A percentile compares a stretch with the other conserved stretches of the same genome.
Conservation (phyloP, 2,888 invertebrate species). For the Caenorhabditis doughertyi region DNA sequence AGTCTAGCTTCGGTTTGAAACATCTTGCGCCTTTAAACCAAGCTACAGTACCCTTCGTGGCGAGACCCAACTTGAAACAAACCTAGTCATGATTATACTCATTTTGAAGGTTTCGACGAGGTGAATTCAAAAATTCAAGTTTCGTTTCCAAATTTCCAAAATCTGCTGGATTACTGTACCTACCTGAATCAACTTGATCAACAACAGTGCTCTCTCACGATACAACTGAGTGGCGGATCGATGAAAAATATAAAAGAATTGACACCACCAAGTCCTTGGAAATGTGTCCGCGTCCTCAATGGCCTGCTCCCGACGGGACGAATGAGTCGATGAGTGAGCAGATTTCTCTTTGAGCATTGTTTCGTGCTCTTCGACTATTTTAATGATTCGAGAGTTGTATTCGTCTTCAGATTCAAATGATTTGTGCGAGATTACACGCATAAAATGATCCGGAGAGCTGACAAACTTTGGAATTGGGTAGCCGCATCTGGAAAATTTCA, state of each 20-base stretch:
- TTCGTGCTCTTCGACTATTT: constrained; percentile 41
- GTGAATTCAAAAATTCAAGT: not conserved
- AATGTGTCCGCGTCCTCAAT: not conserved
- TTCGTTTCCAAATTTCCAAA: not conserved
- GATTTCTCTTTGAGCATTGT: constrained; percentile 17
- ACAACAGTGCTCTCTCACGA: constrained; percentile 37
- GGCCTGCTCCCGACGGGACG: constrained; percentile 40
- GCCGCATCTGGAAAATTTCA: constrained; percentile 53
- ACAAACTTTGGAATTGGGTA: constrained; percentile 75
- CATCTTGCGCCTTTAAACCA: too few species aligned
- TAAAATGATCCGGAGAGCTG: constrained; percentile 82
- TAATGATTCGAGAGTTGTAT: constrained; percentile 56
- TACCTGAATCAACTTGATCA: constrained; percentile 43
- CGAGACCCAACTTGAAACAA: not conserved
- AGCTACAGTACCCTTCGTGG: too few species aligned
- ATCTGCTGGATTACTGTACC: not conserved
- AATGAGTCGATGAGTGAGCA: constrained; percentile 22
- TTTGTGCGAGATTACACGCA: constrained; percentile 68
- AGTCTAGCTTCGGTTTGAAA: too few species aligned
- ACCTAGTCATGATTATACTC: not conserved
- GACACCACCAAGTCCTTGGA: constrained; percentile 49
- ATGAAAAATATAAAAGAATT: constrained; percentile 52
- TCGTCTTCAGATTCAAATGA: constrained; percentile 59
- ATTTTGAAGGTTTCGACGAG: not conserved
- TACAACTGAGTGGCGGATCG: constrained; percentile 48